A percentile compares a stretch with the other conserved stretches of the same genome.
Evolutionary conservation across 2,888 invertebrate genomes (phyloP).

Genomic region (Pristionchus fissidentatus): DNA sequence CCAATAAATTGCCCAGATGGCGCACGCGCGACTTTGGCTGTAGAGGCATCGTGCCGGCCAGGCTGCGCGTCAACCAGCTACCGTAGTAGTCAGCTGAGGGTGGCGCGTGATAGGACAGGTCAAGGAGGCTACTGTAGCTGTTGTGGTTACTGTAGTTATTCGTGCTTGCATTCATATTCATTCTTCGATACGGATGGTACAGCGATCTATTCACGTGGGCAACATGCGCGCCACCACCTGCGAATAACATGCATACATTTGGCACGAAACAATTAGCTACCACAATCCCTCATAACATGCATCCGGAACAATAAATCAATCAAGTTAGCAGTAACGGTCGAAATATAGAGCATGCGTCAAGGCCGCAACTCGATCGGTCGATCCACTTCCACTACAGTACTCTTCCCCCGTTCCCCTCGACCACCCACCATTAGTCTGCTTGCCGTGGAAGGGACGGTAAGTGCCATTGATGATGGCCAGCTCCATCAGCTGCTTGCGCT

Average conservation of each 20-base stretch:
- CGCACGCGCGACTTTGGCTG: no score
- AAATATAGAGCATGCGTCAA: no score
- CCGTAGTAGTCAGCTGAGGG: not conserved
- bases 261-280: not conserved
- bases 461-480: constrained; percentile 99
- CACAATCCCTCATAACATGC: no score
- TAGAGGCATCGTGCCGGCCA: no score
- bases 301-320: no score
- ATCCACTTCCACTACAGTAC: not conserved
- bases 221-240: constrained; percentile 7
- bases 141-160: not conserved
- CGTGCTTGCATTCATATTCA: no score
- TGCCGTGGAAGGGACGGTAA: constrained; percentile 82
- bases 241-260: not conserved
- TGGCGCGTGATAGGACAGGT: not conserved
- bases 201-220: not conserved
- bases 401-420: not conserved
- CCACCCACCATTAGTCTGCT: constrained; percentile 2
- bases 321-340: no score
- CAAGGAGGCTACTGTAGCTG: not conserved
- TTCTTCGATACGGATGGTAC: constrained; percentile 10
- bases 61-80: not conserved
- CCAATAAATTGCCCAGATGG: not conserved
- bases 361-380: no score
- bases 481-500: constrained; percentile 99